A percentile compares a stretch with the other conserved stretches of the same genome.
phyloP scores from a whole-genome alignment of 2,888 invertebrate genomes.

The Eilema griseolum region DNA sequence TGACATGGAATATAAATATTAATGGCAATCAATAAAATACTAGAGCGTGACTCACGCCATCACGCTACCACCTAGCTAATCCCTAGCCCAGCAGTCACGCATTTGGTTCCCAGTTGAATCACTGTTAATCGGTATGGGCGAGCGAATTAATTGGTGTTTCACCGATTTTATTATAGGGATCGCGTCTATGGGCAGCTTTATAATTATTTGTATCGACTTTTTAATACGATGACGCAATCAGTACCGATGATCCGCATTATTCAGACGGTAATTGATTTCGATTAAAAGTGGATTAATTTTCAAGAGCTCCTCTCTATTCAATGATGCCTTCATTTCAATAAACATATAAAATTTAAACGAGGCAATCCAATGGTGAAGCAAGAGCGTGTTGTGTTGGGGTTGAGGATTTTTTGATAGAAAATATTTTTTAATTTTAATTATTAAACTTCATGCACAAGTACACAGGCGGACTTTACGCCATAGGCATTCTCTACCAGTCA shows the following conservation, averaged over 20 bases:
- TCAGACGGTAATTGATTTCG: slow-evolving; percentile 7
- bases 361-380: too few species aligned
- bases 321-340: background rate
- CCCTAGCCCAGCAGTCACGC: slow-evolving; percentile 53
- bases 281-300: slow-evolving; percentile 10
- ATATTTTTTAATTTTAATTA: too few species aligned
- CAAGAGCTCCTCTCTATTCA: background rate
- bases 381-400: too few species aligned
- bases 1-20: too few species aligned
- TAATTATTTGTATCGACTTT: slow-evolving; percentile 28
- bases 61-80: slow-evolving; percentile 43
- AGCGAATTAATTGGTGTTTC: slow-evolving; percentile 43
- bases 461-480: too few species aligned
- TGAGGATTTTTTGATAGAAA: too few species aligned
- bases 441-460: too few species aligned
- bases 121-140: slow-evolving; percentile 42
- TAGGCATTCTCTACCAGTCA: too few species aligned
- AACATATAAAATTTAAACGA: background rate
- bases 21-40: too few species aligned
- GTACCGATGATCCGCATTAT: slow-evolving; percentile 9
- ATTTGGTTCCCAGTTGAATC: slow-evolving; percentile 48
- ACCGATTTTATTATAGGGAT: slow-evolving; percentile 40
- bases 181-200: slow-evolving; percentile 22
- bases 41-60: slow-evolving; percentile 37
- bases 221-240: slow-evolving; percentile 12